Evolutionary conservation across 1,140 invertebrate species (phyloP).

Genomic region (Hydropsyche tenuis): DNA sequence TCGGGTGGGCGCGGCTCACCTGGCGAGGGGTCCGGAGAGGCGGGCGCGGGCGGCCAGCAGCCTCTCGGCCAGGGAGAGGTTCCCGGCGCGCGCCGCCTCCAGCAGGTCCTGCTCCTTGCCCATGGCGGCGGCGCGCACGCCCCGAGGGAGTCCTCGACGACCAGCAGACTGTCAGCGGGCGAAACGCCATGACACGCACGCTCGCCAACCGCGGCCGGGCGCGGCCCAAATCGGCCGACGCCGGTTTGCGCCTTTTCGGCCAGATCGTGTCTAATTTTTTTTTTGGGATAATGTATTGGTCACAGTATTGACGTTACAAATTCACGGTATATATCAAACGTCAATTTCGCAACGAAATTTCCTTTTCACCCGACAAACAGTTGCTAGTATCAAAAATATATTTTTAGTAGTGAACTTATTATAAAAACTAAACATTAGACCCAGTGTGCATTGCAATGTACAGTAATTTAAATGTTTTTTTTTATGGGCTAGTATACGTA

Average conservation of each 20-base stretch:
- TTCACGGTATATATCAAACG: too few species aligned
- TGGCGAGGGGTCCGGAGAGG: conserved; percentile 90
- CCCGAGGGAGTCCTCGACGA: conserved; percentile 25
- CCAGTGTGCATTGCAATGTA: too few species aligned
- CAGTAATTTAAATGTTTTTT: too few species aligned
- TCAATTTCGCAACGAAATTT: too few species aligned
- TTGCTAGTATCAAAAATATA: too few species aligned
- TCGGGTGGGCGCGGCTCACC: conserved; percentile 65
- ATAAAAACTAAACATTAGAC: too few species aligned
- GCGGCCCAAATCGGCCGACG: conserved; percentile 43
- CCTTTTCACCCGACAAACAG: too few species aligned
- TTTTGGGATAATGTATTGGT: too few species aligned
- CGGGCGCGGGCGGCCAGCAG: conserved; percentile 87
- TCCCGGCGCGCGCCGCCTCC: conserved; percentile 92
- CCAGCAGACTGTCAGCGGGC: conserved; percentile 38
- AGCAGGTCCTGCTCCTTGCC: conserved; percentile 96
- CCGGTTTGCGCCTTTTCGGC: neutral
- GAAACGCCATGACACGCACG: neutral
- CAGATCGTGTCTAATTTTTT: too few species aligned
- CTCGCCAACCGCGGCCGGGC: conserved; percentile 4
- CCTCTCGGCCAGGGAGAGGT: conserved; percentile 87
- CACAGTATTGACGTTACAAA: too few species aligned
- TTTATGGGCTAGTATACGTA: too few species aligned
- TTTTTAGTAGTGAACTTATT: too few species aligned
- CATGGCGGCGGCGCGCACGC: conserved; percentile 68